Percentiles rank a stretch among this genome's conserved stretches.
Evolutionary conservation across 53 echinoderm and acorn worm species (phyloP).

Genomic region (Antedon mediterranea): DNA sequence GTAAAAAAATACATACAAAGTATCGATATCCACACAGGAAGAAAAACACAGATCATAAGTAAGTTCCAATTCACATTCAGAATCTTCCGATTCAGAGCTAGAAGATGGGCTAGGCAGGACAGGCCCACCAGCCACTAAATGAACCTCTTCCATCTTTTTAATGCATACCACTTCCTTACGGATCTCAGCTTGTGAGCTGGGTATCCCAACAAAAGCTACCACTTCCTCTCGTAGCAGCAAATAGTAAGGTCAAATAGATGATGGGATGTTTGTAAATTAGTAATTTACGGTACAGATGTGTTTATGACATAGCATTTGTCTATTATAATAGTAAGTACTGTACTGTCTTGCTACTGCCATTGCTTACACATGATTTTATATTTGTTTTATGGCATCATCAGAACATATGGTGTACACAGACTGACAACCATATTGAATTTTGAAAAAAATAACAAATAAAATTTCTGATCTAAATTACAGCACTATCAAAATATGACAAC

Average conservation of each 20-base stretch:
- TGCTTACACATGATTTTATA: neutral
- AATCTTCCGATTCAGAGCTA: neutral
- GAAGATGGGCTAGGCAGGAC: neutral
- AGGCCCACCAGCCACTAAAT: neutral
- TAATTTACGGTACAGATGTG: neutral
- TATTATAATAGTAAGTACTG: neutral
- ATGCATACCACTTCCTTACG: neutral
- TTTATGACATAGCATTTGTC: neutral
- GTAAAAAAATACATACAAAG: neutral
- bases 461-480: too few relatives aligned
- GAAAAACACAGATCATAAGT: neutral
- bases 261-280: neutral
- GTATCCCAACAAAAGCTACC: neutral
- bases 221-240: neutral
- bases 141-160: neutral
- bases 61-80: neutral
- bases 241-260: neutral
- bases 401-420: conserved; percentile 1
- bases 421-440: too few relatives aligned
- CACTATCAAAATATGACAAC: too few relatives aligned
- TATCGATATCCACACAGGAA: neutral
- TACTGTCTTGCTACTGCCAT: too few relatives aligned
- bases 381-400: neutral
- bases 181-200: neutral
- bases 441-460: too few relatives aligned